Evolutionary conservation across 2,113 vertebrate species (phyloP).

Genomic region (Eubucco bourcierii): DNA sequence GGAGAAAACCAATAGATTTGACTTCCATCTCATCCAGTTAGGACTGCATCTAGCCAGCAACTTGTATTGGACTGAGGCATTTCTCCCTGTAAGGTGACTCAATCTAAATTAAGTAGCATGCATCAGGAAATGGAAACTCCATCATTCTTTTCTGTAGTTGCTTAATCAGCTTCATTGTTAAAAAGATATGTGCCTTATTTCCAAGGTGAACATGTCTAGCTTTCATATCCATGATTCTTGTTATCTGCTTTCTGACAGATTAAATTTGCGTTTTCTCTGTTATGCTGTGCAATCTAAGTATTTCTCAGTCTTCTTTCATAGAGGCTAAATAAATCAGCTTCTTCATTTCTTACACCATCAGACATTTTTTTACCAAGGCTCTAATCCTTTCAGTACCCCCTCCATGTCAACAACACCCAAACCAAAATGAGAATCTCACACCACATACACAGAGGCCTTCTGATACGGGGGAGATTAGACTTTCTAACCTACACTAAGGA

Average conservation of each 20-base stretch:
- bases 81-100: slow-evolving; percentile 6
- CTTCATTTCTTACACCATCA: neutral
- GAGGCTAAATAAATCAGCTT: neutral
- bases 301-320: neutral
- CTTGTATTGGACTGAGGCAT: neutral
- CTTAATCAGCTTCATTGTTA: slow-evolving; percentile 18
- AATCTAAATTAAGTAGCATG: neutral
- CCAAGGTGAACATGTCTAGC: neutral
- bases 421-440: neutral
- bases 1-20: neutral
- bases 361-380: neutral
- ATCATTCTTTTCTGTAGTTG: slow-evolving; percentile 2
- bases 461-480: neutral
- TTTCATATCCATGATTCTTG: slow-evolving; percentile 27
- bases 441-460: neutral
- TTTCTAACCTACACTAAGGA: rapidly evolving
- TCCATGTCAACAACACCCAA: neutral
- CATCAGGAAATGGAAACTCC: slow-evolving; percentile 15
- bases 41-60: neutral
- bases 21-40: neutral
- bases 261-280: neutral
- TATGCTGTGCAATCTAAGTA: neutral
- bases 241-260: slow-evolving; percentile 25
- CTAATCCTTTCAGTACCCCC: neutral
- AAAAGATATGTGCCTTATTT: slow-evolving; percentile 12